These are phyloP conservation scores for Lampris megalopsis DNA, from an alignment of 2,113 vertebrate species.

Conservation along the genomic window DNA sequence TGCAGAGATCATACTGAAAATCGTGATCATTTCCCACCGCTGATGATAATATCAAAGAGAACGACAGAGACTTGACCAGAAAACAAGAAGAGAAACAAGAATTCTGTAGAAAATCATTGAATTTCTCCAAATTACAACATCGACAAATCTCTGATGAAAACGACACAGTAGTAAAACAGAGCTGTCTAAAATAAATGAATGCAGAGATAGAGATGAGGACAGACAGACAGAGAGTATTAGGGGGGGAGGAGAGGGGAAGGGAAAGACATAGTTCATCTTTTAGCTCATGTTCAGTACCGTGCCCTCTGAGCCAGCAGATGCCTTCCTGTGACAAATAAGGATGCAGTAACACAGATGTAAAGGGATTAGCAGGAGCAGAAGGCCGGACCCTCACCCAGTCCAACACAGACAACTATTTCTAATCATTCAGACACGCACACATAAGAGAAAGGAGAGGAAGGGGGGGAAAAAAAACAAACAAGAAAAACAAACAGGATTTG, in stretches of 20 bases:
- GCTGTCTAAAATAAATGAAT: not conserved
- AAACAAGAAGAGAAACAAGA: too few species aligned
- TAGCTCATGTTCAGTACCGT: slow-evolving; percentile 10
- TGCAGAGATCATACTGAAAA: too few species aligned
- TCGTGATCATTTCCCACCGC: too few species aligned
- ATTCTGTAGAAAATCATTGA: not conserved
- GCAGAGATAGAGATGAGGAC: not conserved
- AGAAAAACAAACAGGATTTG: slow-evolving; percentile 33
- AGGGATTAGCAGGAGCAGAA: slow-evolving; percentile 64
- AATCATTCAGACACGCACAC: slow-evolving; percentile 46
- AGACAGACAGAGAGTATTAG: slow-evolving; percentile 1
- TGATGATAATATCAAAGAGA: too few species aligned
- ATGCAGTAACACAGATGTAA: slow-evolving; percentile 49
- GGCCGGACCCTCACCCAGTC: slow-evolving; percentile 41
- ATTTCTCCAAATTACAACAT: slow-evolving; percentile 49
- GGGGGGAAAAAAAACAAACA: not conserved
- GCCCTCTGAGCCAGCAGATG: slow-evolving; percentile 32
- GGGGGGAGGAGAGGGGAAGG: not conserved
- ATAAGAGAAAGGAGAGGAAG: not conserved
- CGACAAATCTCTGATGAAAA: slow-evolving; percentile 48
- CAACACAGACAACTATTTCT: slow-evolving; percentile 36
- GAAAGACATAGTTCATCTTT: not conserved
- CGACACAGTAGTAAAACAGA: slow-evolving; percentile 42
- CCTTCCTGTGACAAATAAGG: slow-evolving; percentile 35
- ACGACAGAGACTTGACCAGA: too few species aligned